These are phyloP conservation scores for Chromobotia macracanthus DNA, from an alignment of 2,797 vertebrate genomes.

Conservation along the genomic window DNA sequence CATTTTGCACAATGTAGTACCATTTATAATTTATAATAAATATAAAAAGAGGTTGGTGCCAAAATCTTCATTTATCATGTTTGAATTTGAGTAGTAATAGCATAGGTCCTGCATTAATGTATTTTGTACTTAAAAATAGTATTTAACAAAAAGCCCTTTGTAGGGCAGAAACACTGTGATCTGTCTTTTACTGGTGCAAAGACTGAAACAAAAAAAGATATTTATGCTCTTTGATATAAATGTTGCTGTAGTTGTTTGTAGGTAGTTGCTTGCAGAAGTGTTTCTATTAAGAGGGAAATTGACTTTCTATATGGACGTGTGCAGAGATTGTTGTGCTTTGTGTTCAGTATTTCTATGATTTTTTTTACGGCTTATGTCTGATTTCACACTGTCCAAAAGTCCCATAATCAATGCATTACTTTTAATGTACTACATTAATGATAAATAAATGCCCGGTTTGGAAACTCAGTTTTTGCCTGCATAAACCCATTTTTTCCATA, in stretches of 20 bases:
- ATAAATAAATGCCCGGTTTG: conserved; percentile 30
- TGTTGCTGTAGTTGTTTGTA: conserved; percentile 40
- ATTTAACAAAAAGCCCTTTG: conserved; percentile 52
- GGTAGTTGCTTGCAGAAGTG: conserved; percentile 49
- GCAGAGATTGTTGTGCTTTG: neutral
- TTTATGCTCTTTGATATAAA: conserved; percentile 47
- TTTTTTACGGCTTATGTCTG: conserved; percentile 30
- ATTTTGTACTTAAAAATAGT: conserved; percentile 55
- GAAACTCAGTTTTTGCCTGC: neutral
- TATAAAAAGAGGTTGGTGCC: conserved; percentile 17
- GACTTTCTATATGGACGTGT: conserved; percentile 1
- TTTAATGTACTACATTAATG: conserved; percentile 20
- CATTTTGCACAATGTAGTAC: conserved; percentile 58
- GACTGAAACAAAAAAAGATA: conserved; percentile 29
- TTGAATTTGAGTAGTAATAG: conserved; percentile 21
- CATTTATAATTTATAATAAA: conserved; percentile 40
- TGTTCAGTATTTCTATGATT: conserved; percentile 32
- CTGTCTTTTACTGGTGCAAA: conserved; percentile 52
- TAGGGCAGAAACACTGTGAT: conserved; percentile 62
- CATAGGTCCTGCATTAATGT: conserved; percentile 22
- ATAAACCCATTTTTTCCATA: neutral
- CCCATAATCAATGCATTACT: conserved; percentile 6
- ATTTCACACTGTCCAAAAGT: neutral
- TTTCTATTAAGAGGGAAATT: conserved; percentile 4
- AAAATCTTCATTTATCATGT: conserved; percentile 39